These are phyloP conservation scores for Anodontia alba DNA, from an alignment of 2,888 invertebrate genomes.

Conservation along the genomic window DNA sequence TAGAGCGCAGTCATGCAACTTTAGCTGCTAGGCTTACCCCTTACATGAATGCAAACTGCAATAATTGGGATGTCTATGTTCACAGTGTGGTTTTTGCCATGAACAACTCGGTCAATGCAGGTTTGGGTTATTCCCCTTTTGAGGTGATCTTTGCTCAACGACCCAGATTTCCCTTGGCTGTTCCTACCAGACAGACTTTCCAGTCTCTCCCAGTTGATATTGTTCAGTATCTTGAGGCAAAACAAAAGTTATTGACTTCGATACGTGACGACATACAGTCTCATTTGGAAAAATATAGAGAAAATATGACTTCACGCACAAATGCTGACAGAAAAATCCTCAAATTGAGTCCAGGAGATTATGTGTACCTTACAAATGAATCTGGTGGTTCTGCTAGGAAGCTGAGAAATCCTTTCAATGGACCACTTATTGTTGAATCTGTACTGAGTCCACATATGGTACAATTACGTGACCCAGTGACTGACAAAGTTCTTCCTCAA, in stretches of 20 bases:
- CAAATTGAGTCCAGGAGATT: conserved; percentile 40
- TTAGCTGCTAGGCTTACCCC: conserved; percentile 42
- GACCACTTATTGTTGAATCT: conserved; percentile 25
- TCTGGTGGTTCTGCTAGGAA: conserved; percentile 26
- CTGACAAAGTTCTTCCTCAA: background rate
- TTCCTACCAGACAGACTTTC: background rate
- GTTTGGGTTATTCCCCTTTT: conserved; percentile 43
- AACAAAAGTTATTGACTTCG: background rate
- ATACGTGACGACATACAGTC: conserved; percentile 4
- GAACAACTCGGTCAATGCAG: conserved; percentile 35
- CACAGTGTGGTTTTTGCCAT: conserved; percentile 39
- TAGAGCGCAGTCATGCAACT: conserved; percentile 43
- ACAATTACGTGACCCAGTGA: background rate
- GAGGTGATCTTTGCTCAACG: conserved; percentile 44
- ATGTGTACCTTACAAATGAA: conserved; percentile 39
- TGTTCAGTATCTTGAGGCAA: conserved; percentile 8
- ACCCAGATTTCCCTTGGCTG: conserved; percentile 37
- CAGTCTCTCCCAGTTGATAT: conserved; percentile 17
- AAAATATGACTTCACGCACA: conserved; percentile 15
- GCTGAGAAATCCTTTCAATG: conserved; percentile 15
- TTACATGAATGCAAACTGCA: conserved; percentile 30
- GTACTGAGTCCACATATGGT: conserved; percentile 26
- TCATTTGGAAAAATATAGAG: background rate
- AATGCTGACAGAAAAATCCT: conserved; percentile 24
- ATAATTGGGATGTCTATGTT: conserved; percentile 31